Conservation (phyloP, 2,888 invertebrate species). For the Colletes collaris region DNA sequence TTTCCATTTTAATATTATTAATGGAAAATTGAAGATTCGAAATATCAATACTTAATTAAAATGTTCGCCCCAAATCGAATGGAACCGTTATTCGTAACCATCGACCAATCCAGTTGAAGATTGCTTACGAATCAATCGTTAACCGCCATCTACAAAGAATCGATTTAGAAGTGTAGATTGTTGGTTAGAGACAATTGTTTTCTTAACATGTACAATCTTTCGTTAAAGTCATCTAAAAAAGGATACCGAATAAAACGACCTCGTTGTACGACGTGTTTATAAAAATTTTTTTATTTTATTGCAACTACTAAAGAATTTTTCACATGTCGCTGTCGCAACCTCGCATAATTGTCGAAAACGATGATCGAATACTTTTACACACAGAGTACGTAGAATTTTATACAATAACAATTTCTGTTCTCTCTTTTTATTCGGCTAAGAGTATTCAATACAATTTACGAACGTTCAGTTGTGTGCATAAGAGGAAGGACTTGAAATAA, state of each 20-base stretch:
- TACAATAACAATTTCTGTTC: slow-evolving; percentile 15
- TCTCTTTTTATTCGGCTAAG: slow-evolving; percentile 33
- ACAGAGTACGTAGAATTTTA: slow-evolving; percentile 34
- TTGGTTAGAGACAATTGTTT: not conserved
- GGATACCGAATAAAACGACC: not conserved
- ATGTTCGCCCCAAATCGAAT: no score
- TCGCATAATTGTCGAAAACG: slow-evolving; percentile 55
- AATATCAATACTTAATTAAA: not conserved
- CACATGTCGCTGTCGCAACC: slow-evolving; percentile 53
- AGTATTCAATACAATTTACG: slow-evolving; percentile 47
- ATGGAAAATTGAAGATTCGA: not conserved
- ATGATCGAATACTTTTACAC: slow-evolving; percentile 56
- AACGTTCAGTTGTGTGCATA: slow-evolving; percentile 43
- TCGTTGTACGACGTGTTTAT: slow-evolving; percentile 51
- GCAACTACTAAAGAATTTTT: slow-evolving; percentile 64
- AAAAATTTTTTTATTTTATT: slow-evolving; percentile 70
- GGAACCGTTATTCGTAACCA: not conserved
- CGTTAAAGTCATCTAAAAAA: not conserved
- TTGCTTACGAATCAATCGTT: not conserved
- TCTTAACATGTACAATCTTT: not conserved
- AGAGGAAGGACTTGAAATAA: slow-evolving; percentile 27
- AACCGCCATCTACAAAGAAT: not conserved
- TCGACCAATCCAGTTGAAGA: not conserved
- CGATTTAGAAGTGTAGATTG: not conserved
- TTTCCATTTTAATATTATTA: slow-evolving; percentile 21